Base-by-base conservation (phyloP, 1,140 invertebrate species). In the Cephus cinctus region DNA sequence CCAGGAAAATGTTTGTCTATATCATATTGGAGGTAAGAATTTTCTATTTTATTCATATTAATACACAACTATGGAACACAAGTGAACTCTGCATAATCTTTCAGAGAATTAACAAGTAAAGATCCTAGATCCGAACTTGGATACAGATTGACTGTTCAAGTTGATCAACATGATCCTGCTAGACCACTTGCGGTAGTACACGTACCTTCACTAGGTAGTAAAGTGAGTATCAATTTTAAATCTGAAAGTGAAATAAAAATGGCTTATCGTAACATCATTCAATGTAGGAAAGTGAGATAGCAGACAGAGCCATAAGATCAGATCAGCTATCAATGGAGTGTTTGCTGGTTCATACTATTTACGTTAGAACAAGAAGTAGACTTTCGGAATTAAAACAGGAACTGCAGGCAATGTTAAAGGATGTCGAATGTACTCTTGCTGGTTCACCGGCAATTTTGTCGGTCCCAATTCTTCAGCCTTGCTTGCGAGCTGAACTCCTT, bases 331-430 rank as follows among this genome's bases (percentile, higher is more conserved):
- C 94, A 1, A 91, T 98, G 83, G 94, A 98, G 77, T 86, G 92
- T 34, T 77, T 98, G 34, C 77, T 98, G n/a, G 93, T 97, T n/a
- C 92, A 97, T 63, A 98, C 95, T 0, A 95, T 98, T 62, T 95
- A 98, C 71, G 87, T 97, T 19, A 80, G 96, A 47, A 94, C 93
- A 1, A 82, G 88, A 41, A 87, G 86, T 54, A 79, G 92, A 14
- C 77, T 97, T 4, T 81, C 80, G 22, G 90, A 95, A 64, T 80
- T 96, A n/a, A 89, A 89, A 71, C 84, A 89, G 50, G 86, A 91
- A 63, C 65, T 93, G 21, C 81, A 88, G 69, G 77, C 77, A n/a
- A 82, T 89, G 67, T 74, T 87, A 8, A 85, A 86, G 67, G 83
- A 87, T 58, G 80, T 86, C 15, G 86, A 89, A 71, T 88, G 87